Percentiles rank a stretch among this genome's conserved stretches.
phyloP scores from a whole-genome alignment of 2,797 vertebrate species.

The Enteromius paludinosus region DNA sequence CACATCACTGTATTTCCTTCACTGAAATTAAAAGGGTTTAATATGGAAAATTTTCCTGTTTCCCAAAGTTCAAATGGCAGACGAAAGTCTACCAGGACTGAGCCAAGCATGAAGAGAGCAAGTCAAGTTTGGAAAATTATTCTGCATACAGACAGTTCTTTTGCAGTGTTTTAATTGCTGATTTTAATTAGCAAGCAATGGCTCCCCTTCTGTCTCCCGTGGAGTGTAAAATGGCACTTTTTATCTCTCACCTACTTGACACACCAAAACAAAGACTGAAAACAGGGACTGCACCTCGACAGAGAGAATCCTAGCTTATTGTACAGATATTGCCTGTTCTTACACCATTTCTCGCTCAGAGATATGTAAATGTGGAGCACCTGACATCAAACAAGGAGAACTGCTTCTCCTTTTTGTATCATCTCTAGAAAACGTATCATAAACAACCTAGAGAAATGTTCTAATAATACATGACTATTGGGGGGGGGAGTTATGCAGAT shows the following conservation, averaged over 20 bases:
- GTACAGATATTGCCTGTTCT: constrained; percentile 38
- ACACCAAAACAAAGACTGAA: constrained; percentile 63
- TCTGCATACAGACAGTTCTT: constrained; percentile 61
- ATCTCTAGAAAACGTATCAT: neutral
- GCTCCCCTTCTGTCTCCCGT: constrained; percentile 58
- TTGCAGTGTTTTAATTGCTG: constrained; percentile 68
- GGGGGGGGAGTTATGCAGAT: constrained; percentile 68
- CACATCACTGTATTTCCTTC: constrained; percentile 31
- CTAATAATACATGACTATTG: constrained; percentile 68
- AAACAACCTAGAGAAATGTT: constrained; percentile 45
- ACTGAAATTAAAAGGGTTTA: constrained; percentile 55
- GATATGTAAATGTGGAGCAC: constrained; percentile 41
- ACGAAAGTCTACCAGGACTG: constrained; percentile 57
- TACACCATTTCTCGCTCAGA: constrained; percentile 38
- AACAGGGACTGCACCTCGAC: constrained; percentile 4
- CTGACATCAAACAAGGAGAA: constrained; percentile 32
- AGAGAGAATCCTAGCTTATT: constrained; percentile 28
- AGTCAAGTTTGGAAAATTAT: constrained; percentile 71
- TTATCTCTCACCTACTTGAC: constrained; percentile 53
- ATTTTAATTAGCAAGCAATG: constrained; percentile 72
- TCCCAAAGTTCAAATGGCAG: constrained; percentile 54
- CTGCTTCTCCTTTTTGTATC: constrained; percentile 34
- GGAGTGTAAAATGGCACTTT: constrained; percentile 66
- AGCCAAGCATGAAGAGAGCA: constrained; percentile 66
- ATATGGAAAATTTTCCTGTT: constrained; percentile 17